A percentile compares a stretch with the other conserved stretches of the same genome.
phyloP scores from a whole-genome alignment of 2,888 invertebrate genomes.

The Dexiosoma caninum region DNA sequence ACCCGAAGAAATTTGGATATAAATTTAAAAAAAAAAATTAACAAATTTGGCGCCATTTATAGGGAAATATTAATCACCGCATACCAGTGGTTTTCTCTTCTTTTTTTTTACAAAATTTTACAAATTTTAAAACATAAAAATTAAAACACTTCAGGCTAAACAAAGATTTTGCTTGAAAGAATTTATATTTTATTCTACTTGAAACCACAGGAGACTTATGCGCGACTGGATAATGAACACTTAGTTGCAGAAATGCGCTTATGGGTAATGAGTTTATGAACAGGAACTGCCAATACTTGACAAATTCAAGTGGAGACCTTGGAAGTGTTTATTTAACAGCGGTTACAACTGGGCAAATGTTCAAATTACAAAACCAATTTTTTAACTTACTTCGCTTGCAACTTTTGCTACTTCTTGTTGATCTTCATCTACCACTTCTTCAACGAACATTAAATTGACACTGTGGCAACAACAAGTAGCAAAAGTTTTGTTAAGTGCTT shows the following conservation, averaged over 20 bases:
- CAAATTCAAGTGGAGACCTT: slow-evolving; percentile 62
- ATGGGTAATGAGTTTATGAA: slow-evolving; percentile 17
- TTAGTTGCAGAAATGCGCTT: background rate
- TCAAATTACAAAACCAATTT: slow-evolving; percentile 4
- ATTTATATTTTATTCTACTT: slow-evolving; percentile 19
- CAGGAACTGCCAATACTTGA: slow-evolving; percentile 63
- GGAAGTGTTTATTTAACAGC: slow-evolving; percentile 50
- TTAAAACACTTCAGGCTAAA: slow-evolving; percentile 45
- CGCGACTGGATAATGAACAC: background rate
- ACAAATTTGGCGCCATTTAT: slow-evolving; percentile 53
- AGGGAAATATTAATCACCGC: slow-evolving; percentile 20
- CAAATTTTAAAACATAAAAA: background rate
- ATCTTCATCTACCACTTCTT: slow-evolving; percentile 25
- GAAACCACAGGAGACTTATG: slow-evolving; percentile 49
- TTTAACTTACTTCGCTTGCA: background rate
- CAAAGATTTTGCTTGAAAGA: slow-evolving; percentile 29
- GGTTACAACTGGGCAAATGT: slow-evolving; percentile 35
- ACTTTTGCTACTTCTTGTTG: slow-evolving; percentile 20
- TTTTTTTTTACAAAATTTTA: background rate
- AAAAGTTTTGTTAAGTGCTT: slow-evolving; percentile 41
- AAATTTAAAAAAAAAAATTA: background rate
- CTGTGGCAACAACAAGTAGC: slow-evolving; percentile 61
- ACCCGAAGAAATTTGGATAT: slow-evolving; percentile 50
- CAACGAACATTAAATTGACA: slow-evolving; percentile 41
- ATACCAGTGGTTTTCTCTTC: background rate